Conservation (phyloP, 1,140 invertebrate genomes). For the Diorhabda carinulata region DNA sequence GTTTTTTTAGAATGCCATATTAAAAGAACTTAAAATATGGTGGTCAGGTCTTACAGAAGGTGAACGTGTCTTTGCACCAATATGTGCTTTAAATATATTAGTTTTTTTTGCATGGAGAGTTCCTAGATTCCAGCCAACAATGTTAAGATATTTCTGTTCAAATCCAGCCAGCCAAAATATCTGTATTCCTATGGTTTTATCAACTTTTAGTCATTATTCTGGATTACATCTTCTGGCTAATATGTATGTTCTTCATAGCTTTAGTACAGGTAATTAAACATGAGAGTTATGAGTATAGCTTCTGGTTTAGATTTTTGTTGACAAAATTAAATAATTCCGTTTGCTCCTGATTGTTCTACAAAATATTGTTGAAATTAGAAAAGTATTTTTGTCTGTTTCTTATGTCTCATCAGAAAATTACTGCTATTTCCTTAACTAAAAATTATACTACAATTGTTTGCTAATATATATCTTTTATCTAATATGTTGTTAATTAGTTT, state of each 20-base stretch:
- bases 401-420: no score
- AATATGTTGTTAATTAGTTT: no score
- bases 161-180: constrained; percentile 67
- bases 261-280: constrained; percentile 54
- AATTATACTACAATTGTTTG: no score
- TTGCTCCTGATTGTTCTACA: no score
- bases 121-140: constrained; percentile 64
- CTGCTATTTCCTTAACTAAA: no score
- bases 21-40: constrained; percentile 60
- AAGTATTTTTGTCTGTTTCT: no score
- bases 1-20: constrained; percentile 50
- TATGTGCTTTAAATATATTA: constrained; percentile 72
- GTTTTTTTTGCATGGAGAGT: constrained; percentile 84
- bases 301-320: no score
- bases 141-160: constrained; percentile 84
- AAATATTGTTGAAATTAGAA: no score
- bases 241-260: constrained; percentile 95
- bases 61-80: constrained; percentile 74
- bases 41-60: constrained; percentile 73
- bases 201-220: constrained; percentile 90
- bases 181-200: constrained; percentile 86
- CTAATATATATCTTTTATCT: no score
- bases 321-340: no score
- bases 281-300: neutral
- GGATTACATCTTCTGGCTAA: constrained; percentile 83